These are phyloP conservation scores for Opisthograptis luteolata DNA, from an alignment of 2,888 invertebrate species.

Conservation along the genomic window DNA sequence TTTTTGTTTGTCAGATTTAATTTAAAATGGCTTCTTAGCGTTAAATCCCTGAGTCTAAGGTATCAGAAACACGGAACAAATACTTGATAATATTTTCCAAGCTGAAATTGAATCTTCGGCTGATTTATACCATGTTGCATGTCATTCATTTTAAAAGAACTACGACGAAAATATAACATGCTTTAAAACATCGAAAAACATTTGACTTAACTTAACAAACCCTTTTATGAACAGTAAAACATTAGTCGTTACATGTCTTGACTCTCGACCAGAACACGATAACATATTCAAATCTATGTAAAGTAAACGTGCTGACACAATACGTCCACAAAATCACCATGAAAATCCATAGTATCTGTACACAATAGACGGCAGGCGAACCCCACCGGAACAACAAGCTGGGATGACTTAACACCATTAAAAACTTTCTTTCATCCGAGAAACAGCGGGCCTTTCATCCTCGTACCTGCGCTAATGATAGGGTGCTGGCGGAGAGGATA, in stretches of 20 bases:
- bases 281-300: constrained; percentile 26
- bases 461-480: constrained; percentile 76
- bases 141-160: no score
- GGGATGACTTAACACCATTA: constrained; percentile 51
- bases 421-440: constrained; percentile 60
- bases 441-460: constrained; percentile 55
- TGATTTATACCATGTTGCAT: no score
- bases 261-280: neutral
- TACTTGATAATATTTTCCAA: no score
- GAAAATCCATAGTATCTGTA: constrained; percentile 31
- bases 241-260: neutral
- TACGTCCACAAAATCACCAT: constrained; percentile 34
- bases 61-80: no score
- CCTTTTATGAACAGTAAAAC: no score
- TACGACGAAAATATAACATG: no score
- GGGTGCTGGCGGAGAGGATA: constrained; percentile 51
- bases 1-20: no score
- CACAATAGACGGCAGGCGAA: constrained; percentile 32
- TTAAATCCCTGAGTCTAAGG: no score
- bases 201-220: no score
- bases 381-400: constrained; percentile 41
- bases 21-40: no score
- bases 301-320: constrained; percentile 20
- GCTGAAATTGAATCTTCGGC: no score
- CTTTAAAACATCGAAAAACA: no score